Percentiles rank a stretch among this genome's conserved stretches.
These are phyloP conservation scores for Agriotes lineatus DNA, from an alignment of 2,888 invertebrate species.

Conservation along the genomic window DNA sequence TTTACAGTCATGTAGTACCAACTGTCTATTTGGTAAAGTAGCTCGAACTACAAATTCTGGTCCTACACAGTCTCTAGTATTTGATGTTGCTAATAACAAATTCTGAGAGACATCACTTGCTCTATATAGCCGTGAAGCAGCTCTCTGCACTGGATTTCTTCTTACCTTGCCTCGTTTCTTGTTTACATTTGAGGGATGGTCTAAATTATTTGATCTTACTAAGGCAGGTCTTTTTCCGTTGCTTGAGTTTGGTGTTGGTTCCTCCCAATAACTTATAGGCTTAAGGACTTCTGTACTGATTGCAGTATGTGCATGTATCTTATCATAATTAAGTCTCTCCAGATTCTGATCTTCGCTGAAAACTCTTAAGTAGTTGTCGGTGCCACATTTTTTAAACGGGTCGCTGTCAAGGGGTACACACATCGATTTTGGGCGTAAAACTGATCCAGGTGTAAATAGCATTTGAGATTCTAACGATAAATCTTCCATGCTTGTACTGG, in stretches of 20 bases:
- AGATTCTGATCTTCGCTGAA: slow-evolving; percentile 4
- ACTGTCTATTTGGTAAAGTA: slow-evolving; percentile 73
- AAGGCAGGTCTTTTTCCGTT: slow-evolving; percentile 6
- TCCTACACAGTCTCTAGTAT: slow-evolving; percentile 67
- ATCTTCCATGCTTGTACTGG: slow-evolving; percentile 69
- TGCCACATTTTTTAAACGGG: slow-evolving; percentile 18
- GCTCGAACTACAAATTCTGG: slow-evolving; percentile 84
- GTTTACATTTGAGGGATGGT: slow-evolving; percentile 22
- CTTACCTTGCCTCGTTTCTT: slow-evolving; percentile 60
- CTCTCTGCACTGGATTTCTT: slow-evolving; percentile 78
- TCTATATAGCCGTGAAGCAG: slow-evolving; percentile 78
- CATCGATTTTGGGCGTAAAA: slow-evolving; percentile 66
- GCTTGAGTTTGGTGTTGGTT: not conserved
- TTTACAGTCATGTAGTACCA: slow-evolving; percentile 72
- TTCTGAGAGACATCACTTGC: slow-evolving; percentile 66
- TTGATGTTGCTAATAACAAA: slow-evolving; percentile 49
- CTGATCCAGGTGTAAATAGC: slow-evolving; percentile 68
- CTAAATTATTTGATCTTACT: slow-evolving; percentile 29
- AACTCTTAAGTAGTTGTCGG: slow-evolving; percentile 12
- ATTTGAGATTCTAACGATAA: slow-evolving; percentile 67
- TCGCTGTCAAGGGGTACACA: slow-evolving; percentile 56
- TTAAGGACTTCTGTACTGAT: not conserved
- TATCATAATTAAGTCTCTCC: not conserved
- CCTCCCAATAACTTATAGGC: not conserved
- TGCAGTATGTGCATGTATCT: not conserved